Conservation (phyloP, 1,140 invertebrate species). For the Oedothorax gibbosus region DNA sequence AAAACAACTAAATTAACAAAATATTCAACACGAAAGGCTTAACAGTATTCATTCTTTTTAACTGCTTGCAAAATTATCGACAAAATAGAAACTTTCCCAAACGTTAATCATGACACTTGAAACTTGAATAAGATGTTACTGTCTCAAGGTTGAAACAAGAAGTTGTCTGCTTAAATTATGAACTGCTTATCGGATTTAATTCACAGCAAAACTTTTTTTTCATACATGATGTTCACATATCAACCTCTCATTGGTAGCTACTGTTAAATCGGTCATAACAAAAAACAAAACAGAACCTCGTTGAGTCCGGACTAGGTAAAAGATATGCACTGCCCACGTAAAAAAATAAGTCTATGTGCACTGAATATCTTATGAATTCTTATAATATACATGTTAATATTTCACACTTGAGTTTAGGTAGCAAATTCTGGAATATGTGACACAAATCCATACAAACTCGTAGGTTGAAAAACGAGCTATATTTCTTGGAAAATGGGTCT, state of each 20-base stretch:
- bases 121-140: conserved; percentile 43
- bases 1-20: neutral
- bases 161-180: conserved; percentile 54
- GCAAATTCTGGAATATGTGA: too few species aligned
- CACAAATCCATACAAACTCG: too few species aligned
- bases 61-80: neutral
- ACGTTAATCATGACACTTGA: conserved; percentile 30
- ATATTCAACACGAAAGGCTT: neutral
- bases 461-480: too few species aligned
- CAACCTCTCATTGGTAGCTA: conserved; percentile 24
- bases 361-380: conserved; percentile 25
- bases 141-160: conserved; percentile 53
- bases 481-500: too few species aligned
- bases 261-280: neutral
- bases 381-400: conserved; percentile 18
- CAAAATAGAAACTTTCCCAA: conserved; percentile 5
- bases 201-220: conserved; percentile 31
- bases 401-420: too few species aligned
- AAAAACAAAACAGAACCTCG: neutral
- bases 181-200: conserved; percentile 54
- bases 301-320: neutral
- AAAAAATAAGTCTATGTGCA: conserved; percentile 13
- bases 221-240: conserved; percentile 20
- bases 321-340: conserved; percentile 7
- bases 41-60: neutral